Conservation (phyloP, 2,888 invertebrate genomes). For the Aphelenchoides bicaudatus region DNA sequence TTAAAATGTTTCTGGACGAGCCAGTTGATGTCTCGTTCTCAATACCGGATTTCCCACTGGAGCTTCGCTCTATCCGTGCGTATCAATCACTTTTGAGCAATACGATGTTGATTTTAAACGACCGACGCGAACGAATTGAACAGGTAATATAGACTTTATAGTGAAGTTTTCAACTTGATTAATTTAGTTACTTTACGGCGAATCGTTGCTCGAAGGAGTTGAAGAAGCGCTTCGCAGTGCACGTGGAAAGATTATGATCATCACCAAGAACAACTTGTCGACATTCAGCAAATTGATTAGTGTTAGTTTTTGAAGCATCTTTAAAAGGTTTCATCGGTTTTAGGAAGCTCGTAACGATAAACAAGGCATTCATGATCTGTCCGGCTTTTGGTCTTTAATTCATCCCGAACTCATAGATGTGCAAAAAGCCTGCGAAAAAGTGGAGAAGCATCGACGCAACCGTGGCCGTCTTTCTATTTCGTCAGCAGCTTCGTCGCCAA, state of each 20-base stretch:
- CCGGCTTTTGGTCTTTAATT: constrained; percentile 38
- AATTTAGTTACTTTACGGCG: no score
- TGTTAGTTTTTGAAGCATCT: not conserved
- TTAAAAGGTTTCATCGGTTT: constrained; percentile 6
- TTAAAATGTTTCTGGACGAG: no score
- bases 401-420: constrained; percentile 35
- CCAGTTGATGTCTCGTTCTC: no score
- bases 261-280: constrained; percentile 4
- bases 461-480: no score
- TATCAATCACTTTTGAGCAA: not conserved
- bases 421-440: constrained; percentile 20
- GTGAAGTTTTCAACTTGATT: no score
- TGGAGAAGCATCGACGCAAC: constrained; percentile 14
- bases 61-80: no score
- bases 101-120: not conserved
- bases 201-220: constrained; percentile 10
- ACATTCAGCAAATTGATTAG: constrained; percentile 9
- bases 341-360: constrained; percentile 10
- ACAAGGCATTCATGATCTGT: constrained; percentile 29
- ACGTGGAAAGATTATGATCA: constrained; percentile 11
- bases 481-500: no score
- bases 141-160: not conserved
- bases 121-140: not conserved
- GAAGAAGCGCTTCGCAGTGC: constrained; percentile 10
- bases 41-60: no score